Evolutionary conservation across 2,888 invertebrate species (phyloP), one percentile per base, ranked within the genome.

Genomic region (Eustalomyia histrio): DNA sequence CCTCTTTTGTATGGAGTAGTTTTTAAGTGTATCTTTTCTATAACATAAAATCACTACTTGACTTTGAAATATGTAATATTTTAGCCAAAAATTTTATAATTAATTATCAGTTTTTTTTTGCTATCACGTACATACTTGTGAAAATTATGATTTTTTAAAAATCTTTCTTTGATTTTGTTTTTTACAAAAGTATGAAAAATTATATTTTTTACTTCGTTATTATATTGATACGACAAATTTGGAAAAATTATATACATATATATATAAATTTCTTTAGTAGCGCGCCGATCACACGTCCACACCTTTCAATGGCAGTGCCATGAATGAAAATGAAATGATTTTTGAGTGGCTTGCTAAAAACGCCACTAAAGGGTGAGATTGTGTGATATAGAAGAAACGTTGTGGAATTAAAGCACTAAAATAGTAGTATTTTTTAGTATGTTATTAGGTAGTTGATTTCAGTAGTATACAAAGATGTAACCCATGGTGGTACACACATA

Each of bases 261-360:
- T 29, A 72, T 53, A 39, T 1, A 35, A 72, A 24, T 17, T 35
- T 10, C 16, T 21, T 53, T n/a, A n/a, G 12, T 14, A 53, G 60
- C 79, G 73, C 76, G 74, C 58, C 33, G 29, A 33, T 71, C 67
- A 85, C 83, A 86, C 86, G 85, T 87, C 85, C 86, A 86, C 86
- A 86, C 86, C 86, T 86, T 85, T 81, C 85, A 83, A 86, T 84
- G 85, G 85, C 86, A 85, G 80, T 85, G 85, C 86, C 85, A 86
- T 85, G 84, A 87, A 87, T 87, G 84, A 87, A 85, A 86, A 81
- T 83, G 76, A 82, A 85, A 83, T 63, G 17, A 17, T 80, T 47
- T 75, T 35, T 50, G 53, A 53, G 39, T 60, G 33, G 61, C 53
- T 68, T 73, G 55, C 16, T 29, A 63, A 71, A 65, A 71, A n/a